Evolutionary conservation across 2,797 vertebrate genomes (phyloP).

Genomic region (Ciconia nigra): DNA sequence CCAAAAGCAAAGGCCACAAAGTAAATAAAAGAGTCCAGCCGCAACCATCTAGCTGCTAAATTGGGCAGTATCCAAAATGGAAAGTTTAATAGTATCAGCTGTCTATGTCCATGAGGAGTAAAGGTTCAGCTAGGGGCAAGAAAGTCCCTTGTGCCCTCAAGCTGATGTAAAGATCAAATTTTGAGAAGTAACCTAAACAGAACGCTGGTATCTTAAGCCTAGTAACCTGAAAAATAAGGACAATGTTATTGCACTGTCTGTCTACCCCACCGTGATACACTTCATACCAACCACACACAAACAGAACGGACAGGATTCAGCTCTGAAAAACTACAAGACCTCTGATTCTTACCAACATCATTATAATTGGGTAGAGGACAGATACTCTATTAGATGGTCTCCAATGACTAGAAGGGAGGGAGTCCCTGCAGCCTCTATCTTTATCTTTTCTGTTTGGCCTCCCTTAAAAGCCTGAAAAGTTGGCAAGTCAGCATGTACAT

Average conservation of each 20-base stretch:
- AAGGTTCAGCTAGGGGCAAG: conserved; percentile 44
- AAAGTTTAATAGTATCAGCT: conserved; percentile 38
- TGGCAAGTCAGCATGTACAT: neutral
- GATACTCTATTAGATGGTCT: neutral
- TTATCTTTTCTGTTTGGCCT: neutral
- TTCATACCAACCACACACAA: neutral
- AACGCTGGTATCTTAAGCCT: neutral
- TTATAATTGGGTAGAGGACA: neutral
- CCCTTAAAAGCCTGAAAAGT: neutral
- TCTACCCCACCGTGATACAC: neutral
- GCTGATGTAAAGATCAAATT: conserved; percentile 7
- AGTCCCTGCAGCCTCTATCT: neutral
- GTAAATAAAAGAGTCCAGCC: neutral
- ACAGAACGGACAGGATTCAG: neutral
- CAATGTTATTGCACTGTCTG: neutral
- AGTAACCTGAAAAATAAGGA: neutral
- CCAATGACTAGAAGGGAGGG: neutral
- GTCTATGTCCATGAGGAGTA: neutral
- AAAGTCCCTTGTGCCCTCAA: conserved; percentile 43
- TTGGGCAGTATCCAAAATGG: conserved; percentile 1
- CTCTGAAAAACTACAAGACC: neutral
- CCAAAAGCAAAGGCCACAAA: neutral
- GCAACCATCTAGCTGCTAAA: neutral
- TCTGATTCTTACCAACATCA: neutral
- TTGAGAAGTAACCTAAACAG: conserved; percentile 15